Evolutionary conservation across 2,797 vertebrate species (phyloP).

Genomic region (Notoglanidium macrostoma): DNA sequence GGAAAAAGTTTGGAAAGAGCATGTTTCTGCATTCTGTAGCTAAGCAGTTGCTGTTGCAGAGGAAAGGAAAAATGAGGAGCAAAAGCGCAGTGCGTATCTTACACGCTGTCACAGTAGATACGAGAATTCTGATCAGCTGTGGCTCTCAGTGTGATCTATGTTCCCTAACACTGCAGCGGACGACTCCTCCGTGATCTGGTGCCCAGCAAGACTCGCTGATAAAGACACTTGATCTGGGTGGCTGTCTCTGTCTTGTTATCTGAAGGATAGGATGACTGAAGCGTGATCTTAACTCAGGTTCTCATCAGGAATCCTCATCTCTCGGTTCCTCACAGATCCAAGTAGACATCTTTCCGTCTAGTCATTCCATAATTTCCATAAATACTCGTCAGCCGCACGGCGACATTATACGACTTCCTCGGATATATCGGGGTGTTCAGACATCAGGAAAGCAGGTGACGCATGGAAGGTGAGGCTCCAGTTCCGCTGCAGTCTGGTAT

Average conservation of each 20-base stretch:
- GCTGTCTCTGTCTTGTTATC: conserved; percentile 60
- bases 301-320: conserved; percentile 40
- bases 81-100: background rate
- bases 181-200: conserved; percentile 52
- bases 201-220: conserved; percentile 61
- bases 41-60: background rate
- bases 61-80: background rate
- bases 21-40: background rate
- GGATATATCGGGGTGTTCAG: background rate
- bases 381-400: background rate
- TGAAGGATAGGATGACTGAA: conserved; percentile 45
- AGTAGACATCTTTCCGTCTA: conserved; percentile 11
- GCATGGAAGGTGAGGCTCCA: conserved; percentile 6
- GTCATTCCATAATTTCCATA: background rate
- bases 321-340: background rate
- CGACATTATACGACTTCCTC: background rate
- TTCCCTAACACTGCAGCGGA: conserved; percentile 41
- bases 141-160: conserved; percentile 30
- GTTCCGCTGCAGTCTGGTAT: conserved; percentile 9
- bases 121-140: background rate
- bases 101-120: background rate
- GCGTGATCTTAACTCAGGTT: conserved; percentile 58
- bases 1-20: too few relatives aligned
- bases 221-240: conserved; percentile 60
- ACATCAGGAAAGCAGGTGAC: background rate